Conservation (phyloP, 2,113 vertebrate species). For the Mesitornis unicolor region DNA sequence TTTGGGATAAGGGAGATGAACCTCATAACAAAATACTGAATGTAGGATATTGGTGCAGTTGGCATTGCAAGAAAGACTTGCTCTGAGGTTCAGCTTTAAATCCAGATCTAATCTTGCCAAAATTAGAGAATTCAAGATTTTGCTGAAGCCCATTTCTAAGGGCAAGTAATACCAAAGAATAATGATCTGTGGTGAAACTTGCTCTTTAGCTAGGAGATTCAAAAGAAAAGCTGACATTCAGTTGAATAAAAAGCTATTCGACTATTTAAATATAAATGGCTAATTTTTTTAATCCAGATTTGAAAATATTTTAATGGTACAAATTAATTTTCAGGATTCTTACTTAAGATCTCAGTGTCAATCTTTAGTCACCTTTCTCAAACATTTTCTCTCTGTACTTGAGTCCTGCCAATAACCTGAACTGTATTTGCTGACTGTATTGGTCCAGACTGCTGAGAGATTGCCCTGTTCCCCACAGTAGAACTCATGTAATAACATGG, state of each 20-base stretch:
- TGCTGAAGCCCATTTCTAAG: neutral
- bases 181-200: neutral
- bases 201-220: neutral
- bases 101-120: neutral
- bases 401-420: neutral
- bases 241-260: neutral
- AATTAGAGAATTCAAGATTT: neutral
- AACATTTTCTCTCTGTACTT: neutral
- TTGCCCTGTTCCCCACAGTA: neutral
- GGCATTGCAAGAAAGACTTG: neutral
- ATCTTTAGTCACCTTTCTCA: neutral
- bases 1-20: neutral
- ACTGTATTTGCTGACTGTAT: neutral
- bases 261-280: neutral
- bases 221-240: neutral
- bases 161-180: neutral
- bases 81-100: neutral
- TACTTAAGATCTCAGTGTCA: neutral
- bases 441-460: neutral
- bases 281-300: neutral
- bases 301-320: neutral
- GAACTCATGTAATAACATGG: neutral
- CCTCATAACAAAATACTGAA: neutral
- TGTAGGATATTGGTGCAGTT: neutral
- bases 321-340: neutral